Base-by-base conservation (phyloP, 2,113 vertebrate genomes). In the Steatornis caripensis region DNA sequence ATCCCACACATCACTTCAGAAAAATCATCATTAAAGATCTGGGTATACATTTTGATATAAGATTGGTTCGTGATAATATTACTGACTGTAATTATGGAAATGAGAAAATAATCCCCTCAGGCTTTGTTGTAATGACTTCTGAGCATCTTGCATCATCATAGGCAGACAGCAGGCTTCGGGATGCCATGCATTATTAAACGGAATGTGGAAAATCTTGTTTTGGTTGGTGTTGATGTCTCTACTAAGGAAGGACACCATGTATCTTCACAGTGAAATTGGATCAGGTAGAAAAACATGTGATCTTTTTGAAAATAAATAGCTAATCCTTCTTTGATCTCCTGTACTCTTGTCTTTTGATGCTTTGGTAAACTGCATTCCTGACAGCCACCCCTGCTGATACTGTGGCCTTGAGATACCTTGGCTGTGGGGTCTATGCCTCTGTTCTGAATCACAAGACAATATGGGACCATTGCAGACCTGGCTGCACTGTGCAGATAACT, bases 141-240 rank as follows among this genome's bases (percentile, higher is more conserved):
- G 87, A 94, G 77, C 80, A 43, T 71, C 95, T 95, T 94, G 87
- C 96, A 97, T 93, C 87, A 94, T 95, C 93, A 70, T 5, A 90
- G 76, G 72, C 92, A 95, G 89, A 90, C 74, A 96, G 66, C 68
- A 96, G 81, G 68, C 74, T 95, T 93, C 62, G 58, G 71, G 72
- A 92, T 95, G 71, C 43, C 75, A 68, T 54, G 84, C 64, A 84
- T 88, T 94, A 95, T 84, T 82, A 49, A 94, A 90, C 96, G 72
- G 94, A 96, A 97, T 93, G 95, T 97, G 84, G 96, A 97, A 97
- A 96, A 89, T 95, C 95, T 84, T 95, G 95, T 93, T 97, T 88
- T 79, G 51, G 60, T 93, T 87, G 62, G 55, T 84, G 92, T 75
- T 0, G 2, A 54, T 94, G 57, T 93, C 92, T 97, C 80, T 87